Conservation (phyloP, 2,113 vertebrate species). For the Climacteris rufus region DNA sequence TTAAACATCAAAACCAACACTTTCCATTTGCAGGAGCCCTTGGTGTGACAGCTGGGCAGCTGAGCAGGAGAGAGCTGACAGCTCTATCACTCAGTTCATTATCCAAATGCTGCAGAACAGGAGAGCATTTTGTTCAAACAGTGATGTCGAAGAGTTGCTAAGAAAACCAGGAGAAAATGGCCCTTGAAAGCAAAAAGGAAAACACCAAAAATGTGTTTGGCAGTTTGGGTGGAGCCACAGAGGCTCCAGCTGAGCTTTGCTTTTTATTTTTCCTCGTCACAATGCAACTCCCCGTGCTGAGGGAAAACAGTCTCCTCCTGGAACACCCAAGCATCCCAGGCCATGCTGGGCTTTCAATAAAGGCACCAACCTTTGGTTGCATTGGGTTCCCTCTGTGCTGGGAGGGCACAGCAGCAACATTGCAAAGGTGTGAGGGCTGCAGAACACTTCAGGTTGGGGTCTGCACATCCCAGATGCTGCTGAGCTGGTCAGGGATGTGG, state of each 20-base stretch:
- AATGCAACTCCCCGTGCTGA: not conserved
- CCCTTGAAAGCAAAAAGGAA: not conserved
- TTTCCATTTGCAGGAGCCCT: not conserved
- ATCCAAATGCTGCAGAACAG: not conserved
- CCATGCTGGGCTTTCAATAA: not conserved
- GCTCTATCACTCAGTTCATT: not conserved
- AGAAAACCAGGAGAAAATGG: not conserved
- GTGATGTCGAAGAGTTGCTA: not conserved
- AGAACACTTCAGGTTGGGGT: too few species aligned
- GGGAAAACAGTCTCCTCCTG: not conserved
- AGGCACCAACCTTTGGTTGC: not conserved
- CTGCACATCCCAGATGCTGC: too few species aligned
- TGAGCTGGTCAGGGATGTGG: too few species aligned
- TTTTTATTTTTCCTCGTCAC: not conserved
- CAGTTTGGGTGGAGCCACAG: not conserved
- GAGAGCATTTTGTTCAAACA: not conserved
- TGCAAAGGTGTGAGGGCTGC: not conserved
- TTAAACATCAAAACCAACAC: conserved; percentile 18
- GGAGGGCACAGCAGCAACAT: not conserved
- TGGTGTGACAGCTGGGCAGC: conserved; percentile 1
- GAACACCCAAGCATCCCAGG: not conserved
- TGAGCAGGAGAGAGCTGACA: not conserved
- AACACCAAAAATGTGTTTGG: not conserved
- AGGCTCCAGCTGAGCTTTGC: not conserved
- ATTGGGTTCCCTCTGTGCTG: not conserved